These are phyloP conservation scores for Teleopsis dalmanni DNA, from an alignment of 1,140 invertebrate species.

Conservation along the genomic window DNA sequence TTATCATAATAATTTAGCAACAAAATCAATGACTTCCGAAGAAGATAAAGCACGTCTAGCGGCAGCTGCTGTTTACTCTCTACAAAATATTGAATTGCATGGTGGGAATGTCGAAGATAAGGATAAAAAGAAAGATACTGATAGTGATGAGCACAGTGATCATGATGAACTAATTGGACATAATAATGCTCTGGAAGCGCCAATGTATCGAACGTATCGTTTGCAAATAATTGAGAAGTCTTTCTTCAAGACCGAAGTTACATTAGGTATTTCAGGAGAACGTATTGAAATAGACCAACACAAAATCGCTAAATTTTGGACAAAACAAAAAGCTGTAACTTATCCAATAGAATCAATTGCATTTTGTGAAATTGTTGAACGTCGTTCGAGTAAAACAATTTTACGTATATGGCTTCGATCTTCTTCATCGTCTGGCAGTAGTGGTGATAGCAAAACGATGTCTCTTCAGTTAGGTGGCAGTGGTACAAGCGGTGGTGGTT, in stretches of 20 bases:
- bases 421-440: conserved; percentile 20
- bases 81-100: conserved; percentile 16
- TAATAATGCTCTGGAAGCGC: conserved; percentile 69
- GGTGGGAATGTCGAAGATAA: conserved; percentile 12
- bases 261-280: conserved; percentile 80
- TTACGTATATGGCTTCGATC: conserved; percentile 40
- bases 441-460: conserved; percentile 21
- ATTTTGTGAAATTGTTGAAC: conserved; percentile 70
- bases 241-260: conserved; percentile 71
- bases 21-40: conserved; percentile 40
- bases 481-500: conserved; percentile 13
- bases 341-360: conserved; percentile 80
- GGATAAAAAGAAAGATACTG: conserved; percentile 12
- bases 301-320: conserved; percentile 63
- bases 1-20: conserved; percentile 29
- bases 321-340: conserved; percentile 48
- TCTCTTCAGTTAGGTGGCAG: conserved; percentile 18
- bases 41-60: conserved; percentile 28
- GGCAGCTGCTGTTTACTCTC: conserved; percentile 22
- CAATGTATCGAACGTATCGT: conserved; percentile 74
- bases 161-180: conserved; percentile 54
- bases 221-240: conserved; percentile 74
- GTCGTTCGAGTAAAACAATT: conserved; percentile 53
- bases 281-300: conserved; percentile 82
- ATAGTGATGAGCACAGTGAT: conserved; percentile 7